Evolutionary conservation across 2,797 vertebrate species (phyloP), one percentile per base, ranked within the genome.

Genomic region (Centroberyx gerrardi): DNA sequence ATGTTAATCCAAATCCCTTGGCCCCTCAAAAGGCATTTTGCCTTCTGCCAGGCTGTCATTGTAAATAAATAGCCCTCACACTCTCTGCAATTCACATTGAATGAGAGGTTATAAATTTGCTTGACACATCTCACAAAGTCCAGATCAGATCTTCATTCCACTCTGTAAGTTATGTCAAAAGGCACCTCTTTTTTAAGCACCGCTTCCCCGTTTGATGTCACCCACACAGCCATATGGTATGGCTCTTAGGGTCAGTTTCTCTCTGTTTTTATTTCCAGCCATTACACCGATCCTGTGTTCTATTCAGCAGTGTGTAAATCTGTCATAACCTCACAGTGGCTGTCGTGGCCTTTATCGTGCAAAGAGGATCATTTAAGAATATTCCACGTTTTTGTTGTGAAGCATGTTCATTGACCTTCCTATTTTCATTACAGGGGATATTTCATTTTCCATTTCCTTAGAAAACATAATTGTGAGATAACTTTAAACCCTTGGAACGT

Each of bases 111-210:
- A 82, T 92, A 90, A 88, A 92, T 92, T 77, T 76, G 38, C 82
- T 68, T 74, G 74, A 85, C 69, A 42, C 76, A 48, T 82, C 74
- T 82, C 86, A 89, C 71, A 76, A 74, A 88, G 74, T 81, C 83
- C 87, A 87, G 81, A 88, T 88, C 85, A 84, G 79, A 90, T 93
- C 84, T 86, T 86, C 84, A 89, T 88, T 90, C 75, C 69, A 80
- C 76, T 82, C 82, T 87, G 74, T 83, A 91, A 88, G 84, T 85
- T 84, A 82, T 92, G 87, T 93, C 87, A 90, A 88, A 84, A 85
- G 68, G 83, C 88, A 88, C 89, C 87, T 89, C 73, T 84, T 82
- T 81, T 90, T 80, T 87, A 80, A 87, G 87, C 68, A 86, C 67
- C 18, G 40, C 68, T 74, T 72, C 27, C 58, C 49, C 62, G 82